Base-by-base conservation (phyloP, 1,140 invertebrate genomes). In the Lasioglossum albipes region DNA sequence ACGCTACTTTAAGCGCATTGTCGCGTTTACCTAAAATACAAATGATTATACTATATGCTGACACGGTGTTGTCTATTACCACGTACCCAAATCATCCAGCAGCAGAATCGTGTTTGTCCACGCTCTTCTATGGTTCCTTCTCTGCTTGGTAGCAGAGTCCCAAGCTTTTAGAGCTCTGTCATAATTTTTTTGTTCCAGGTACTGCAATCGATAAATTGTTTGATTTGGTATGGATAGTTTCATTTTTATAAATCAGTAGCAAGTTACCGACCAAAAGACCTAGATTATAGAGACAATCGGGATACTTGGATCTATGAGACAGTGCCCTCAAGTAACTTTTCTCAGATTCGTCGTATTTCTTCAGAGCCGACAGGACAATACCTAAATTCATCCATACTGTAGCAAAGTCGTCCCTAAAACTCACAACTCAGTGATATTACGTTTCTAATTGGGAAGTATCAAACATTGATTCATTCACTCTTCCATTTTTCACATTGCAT, bases 351-450 rank as follows among this genome's bases (percentile, higher is more conserved):
- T 95, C 88, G 79, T 95, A 95, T 85, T 96, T 95, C 80, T 96
- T 96, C 62, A 96, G 93, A 20, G 95, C 95, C 5, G 97, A 96
- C 80, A 98, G 94, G 65, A 99, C 96, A 86, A 99, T 99, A 18
- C 98, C 98, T 31, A 99, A 94, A 94, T 99, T 99, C 98, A 99
- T 99, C 98, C 98, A 99, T 4, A 98, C 98, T 20, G 97, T 96
- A 9, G 98, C 96, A 95, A 99, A 99, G 89, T 97, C 96, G 70
- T 95, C 94, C 85, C 97, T 97, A 89, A 70, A 93, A 92, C 31
- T 75, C 18, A 79, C 1, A 81, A 78, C 74, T 79, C 64, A 74
- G 31, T 81, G 41, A 61, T n/a, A 59, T 13, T 81, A 65, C 66
- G 42, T 67, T 64, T 69, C 22, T 57, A 9, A 62, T n/a, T 27